Conservation (phyloP, 2,888 invertebrate species). For the Leptura quadrifasciata region DNA sequence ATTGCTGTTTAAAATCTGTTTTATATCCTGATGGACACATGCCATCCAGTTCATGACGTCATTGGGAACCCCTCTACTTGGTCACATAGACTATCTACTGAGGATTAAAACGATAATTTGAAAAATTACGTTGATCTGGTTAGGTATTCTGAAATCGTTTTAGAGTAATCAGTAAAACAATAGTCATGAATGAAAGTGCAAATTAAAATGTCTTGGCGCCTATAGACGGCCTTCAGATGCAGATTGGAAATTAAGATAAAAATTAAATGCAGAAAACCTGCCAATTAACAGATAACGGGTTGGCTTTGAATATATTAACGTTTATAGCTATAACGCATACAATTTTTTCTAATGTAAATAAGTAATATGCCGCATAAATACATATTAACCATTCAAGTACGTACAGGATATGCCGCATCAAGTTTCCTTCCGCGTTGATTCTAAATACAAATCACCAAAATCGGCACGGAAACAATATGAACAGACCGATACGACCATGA, state of each 20-base stretch:
- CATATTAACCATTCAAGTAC: neutral
- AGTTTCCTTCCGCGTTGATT: neutral
- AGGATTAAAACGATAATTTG: no score
- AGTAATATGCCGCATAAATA: neutral
- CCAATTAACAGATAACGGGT: neutral
- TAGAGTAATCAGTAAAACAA: no score
- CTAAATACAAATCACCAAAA: neutral
- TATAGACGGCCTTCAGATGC: neutral
- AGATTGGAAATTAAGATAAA: neutral
- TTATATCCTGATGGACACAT: no score
- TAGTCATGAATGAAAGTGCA: no score
- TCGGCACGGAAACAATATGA: neutral
- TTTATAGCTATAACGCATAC: neutral
- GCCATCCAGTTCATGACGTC: no score
- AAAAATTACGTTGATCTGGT: no score
- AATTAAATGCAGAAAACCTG: neutral
- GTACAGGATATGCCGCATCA: neutral
- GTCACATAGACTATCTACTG: no score
- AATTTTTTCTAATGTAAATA: neutral
- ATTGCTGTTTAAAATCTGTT: no score
- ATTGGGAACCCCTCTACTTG: no score
- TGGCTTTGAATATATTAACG: neutral
- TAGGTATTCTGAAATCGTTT: no score
- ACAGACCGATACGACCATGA: neutral
- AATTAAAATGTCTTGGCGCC: neutral